phyloP scores from a whole-genome alignment of 2,888 invertebrate genomes.

The Ectemnius continuus region DNA sequence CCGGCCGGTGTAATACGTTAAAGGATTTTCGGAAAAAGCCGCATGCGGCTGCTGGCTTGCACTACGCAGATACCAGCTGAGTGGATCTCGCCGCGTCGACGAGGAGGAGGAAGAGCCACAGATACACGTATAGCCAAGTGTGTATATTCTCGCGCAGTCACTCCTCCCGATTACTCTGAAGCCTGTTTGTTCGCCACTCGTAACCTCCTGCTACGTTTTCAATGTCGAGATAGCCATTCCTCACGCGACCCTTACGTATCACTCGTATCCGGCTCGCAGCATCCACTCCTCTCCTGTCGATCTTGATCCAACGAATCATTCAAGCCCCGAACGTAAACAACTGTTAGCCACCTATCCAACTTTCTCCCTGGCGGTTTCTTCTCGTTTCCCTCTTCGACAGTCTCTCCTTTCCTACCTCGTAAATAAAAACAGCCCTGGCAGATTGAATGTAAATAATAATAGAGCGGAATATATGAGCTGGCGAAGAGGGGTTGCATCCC shows the following conservation, averaged over 20 bases:
- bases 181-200: constrained; percentile 32
- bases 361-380: too few species aligned
- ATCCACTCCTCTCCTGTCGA: too few species aligned
- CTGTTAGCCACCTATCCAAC: too few species aligned
- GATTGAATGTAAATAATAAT: too few species aligned
- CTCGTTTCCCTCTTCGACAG: too few species aligned
- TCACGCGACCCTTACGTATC: constrained; percentile 7
- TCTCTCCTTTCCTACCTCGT: background rate
- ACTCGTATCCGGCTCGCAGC: too few species aligned
- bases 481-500: too few species aligned
- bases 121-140: too few species aligned
- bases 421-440: background rate
- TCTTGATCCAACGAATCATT: too few species aligned
- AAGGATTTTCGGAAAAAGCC: constrained; percentile 24
- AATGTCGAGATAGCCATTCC: constrained; percentile 31
- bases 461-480: too few species aligned
- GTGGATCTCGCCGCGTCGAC: too few species aligned
- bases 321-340: constrained; percentile 1
- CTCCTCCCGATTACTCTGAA: constrained; percentile 31
- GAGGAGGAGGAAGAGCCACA: too few species aligned
- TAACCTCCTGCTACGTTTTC: constrained; percentile 22
- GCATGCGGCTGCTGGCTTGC: background rate
- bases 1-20: constrained; percentile 1
- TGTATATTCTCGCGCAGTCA: constrained; percentile 19
- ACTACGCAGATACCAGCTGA: constrained; percentile 8